Conservation (phyloP, 2,113 vertebrate genomes). For the Phrynocephalus versicolor region DNA sequence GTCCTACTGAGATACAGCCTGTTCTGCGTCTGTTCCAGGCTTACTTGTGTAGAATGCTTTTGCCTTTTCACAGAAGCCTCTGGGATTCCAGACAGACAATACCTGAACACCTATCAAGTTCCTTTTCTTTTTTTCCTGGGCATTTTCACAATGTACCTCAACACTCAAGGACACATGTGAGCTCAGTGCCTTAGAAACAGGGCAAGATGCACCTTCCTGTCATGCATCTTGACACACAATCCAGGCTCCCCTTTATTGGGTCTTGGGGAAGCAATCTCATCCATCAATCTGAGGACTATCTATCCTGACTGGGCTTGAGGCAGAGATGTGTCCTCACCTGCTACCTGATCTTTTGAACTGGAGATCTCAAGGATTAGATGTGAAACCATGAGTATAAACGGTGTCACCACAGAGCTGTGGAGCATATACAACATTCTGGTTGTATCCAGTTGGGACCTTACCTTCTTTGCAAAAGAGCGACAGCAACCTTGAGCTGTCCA, state of each 20-base stretch:
- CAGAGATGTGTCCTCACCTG: neutral
- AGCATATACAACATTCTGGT: neutral
- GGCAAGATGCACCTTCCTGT: neutral
- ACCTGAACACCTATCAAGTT: fast-evolving
- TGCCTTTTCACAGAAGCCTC: neutral
- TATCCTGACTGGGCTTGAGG: neutral
- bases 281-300: neutral
- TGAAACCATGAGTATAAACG: neutral
- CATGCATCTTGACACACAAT: neutral
- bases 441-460: neutral
- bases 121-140: neutral
- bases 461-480: neutral
- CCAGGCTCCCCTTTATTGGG: neutral
- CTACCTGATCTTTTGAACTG: neutral
- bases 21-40: neutral
- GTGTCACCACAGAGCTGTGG: neutral
- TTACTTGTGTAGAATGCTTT: neutral
- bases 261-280: neutral
- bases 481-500: neutral
- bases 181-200: too few relatives aligned
- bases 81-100: neutral
- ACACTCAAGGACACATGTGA: neutral
- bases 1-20: neutral
- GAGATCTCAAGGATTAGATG: neutral
- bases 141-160: too few relatives aligned